phyloP scores from a whole-genome alignment of 2,113 vertebrate genomes.

The Podarcis cretensis region DNA sequence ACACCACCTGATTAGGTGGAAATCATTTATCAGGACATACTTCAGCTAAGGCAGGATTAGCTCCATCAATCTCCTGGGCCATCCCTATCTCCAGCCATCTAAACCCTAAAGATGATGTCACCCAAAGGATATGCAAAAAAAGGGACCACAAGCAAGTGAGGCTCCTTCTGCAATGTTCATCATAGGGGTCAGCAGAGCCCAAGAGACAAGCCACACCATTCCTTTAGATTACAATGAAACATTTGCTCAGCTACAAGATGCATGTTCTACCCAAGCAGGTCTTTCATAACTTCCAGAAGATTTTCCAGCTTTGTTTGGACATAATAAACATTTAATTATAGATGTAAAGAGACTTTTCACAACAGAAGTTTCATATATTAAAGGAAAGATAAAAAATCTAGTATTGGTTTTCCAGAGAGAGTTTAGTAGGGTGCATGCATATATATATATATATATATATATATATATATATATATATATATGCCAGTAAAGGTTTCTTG shows the following conservation, averaged over 20 bases:
- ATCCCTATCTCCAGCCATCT: slow-evolving; percentile 55
- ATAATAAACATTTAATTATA: neutral
- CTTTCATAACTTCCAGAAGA: neutral
- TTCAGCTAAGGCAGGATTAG: slow-evolving; percentile 58
- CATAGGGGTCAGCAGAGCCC: neutral
- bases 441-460: too few relatives aligned
- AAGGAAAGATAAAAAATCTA: neutral
- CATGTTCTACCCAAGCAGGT: neutral
- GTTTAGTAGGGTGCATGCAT: neutral
- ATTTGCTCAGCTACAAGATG: neutral
- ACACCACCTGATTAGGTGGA: slow-evolving; percentile 27
- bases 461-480: too few relatives aligned
- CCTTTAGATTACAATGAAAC: neutral
- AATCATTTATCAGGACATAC: slow-evolving; percentile 40
- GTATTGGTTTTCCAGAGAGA: neutral
- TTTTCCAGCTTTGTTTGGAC: neutral
- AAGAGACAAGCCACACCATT: neutral
- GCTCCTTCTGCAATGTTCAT: too few relatives aligned
- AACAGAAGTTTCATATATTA: neutral
- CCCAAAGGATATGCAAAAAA: neutral
- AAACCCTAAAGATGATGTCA: neutral
- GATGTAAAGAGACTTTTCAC: neutral
- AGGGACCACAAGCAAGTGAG: neutral
- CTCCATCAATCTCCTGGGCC: slow-evolving; percentile 45
- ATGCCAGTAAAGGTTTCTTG: neutral